Conservation (phyloP, 1,140 invertebrate species). For the Ladona fulva region DNA sequence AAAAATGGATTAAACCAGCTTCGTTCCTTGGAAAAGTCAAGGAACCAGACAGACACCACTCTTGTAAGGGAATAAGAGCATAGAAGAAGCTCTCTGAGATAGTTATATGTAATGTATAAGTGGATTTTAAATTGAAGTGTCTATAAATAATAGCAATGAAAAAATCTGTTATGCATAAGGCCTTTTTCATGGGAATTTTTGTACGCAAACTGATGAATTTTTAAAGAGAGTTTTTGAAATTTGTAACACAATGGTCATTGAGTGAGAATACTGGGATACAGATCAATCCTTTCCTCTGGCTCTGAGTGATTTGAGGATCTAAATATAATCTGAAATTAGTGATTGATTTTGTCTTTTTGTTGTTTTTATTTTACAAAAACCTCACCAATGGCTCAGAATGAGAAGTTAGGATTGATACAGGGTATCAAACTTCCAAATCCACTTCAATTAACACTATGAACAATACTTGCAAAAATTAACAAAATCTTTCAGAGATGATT, state of each 20-base stretch:
- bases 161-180: not conserved
- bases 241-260: not conserved
- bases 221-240: not conserved
- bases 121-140: not conserved
- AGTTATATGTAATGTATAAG: not conserved
- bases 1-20: not conserved
- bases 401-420: not conserved
- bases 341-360: too few species aligned
- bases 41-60: not conserved
- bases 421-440: not conserved
- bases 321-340: too few species aligned
- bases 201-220: not conserved
- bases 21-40: not conserved
- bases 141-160: not conserved
- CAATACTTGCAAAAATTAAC: too few species aligned
- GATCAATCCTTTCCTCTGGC: not conserved
- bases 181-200: slow-evolving; percentile 10
- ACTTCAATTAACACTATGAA: not conserved
- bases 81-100: not conserved
- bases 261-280: not conserved
- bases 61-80: not conserved
- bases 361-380: too few species aligned
- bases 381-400: not conserved
- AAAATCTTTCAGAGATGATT: too few species aligned
- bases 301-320: not conserved